Percentiles rank a stretch among this genome's conserved stretches.
These are phyloP conservation scores for Siderastrea radians DNA, from an alignment of 92 coral and sea anemone genomes.

Conservation along the genomic window DNA sequence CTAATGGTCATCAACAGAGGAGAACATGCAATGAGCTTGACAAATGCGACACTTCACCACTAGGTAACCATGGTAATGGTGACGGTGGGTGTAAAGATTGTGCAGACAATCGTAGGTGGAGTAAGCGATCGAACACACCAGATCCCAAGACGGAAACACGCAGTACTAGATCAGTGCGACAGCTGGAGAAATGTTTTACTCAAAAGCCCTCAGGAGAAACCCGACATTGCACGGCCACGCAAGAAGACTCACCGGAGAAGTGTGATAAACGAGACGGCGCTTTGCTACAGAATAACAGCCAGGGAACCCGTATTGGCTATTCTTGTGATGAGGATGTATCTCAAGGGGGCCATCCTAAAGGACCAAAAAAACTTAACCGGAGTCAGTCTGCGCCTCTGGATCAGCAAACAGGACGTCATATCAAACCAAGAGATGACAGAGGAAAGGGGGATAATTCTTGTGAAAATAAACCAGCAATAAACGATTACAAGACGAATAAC, in stretches of 20 bases:
- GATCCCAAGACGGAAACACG: background rate
- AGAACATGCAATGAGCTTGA: background rate
- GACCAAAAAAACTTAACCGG: background rate
- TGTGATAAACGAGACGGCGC: background rate
- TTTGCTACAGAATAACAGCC: background rate
- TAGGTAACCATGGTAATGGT: background rate
- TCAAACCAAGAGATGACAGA: background rate
- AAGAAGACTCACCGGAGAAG: background rate
- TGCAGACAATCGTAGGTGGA: background rate
- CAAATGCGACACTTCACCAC: background rate
- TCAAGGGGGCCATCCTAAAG: background rate
- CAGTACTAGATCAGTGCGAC: background rate
- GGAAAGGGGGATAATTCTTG: background rate
- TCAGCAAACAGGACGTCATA: background rate
- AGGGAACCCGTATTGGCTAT: too few relatives aligned
- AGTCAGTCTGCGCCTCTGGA: background rate
- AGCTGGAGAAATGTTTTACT: background rate
- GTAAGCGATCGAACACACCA: background rate
- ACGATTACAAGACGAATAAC: background rate
- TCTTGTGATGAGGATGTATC: background rate
- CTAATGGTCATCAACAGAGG: background rate
- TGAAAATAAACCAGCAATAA: background rate
- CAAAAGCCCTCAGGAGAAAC: background rate
- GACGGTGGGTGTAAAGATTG: background rate
- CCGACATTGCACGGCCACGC: background rate